Percentiles rank a stretch among this genome's conserved stretches.
Evolutionary conservation across 2,888 invertebrate species (phyloP).

Genomic region (Tipula vernalis): DNA sequence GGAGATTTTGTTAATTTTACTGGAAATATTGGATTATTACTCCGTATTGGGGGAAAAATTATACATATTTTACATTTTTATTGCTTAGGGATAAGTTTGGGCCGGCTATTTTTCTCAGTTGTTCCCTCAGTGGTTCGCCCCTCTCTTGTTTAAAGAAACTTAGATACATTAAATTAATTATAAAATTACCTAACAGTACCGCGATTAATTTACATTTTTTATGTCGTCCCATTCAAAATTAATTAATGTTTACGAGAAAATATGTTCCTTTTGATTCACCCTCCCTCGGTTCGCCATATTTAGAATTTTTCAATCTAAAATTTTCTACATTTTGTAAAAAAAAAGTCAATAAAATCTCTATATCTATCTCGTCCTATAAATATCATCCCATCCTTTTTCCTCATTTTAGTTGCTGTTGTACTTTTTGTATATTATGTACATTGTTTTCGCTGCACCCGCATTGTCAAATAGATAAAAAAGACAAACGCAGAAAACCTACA

Average conservation of each 20-base stretch:
- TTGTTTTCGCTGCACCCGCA: neutral
- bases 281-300: neutral
- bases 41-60: neutral
- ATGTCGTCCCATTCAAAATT: neutral
- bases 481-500: neutral
- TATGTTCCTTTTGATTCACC: neutral
- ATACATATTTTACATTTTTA: neutral
- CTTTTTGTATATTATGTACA: neutral
- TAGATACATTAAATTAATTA: neutral
- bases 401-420: neutral
- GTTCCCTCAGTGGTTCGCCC: neutral
- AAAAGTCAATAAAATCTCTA: neutral
- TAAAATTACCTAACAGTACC: neutral
- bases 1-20: neutral
- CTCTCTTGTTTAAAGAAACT: neutral
- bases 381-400: neutral
- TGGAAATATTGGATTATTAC: neutral
- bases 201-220: neutral
- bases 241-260: neutral
- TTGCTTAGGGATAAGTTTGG: neutral
- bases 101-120: neutral
- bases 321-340: neutral
- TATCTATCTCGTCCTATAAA: neutral
- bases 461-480: neutral
- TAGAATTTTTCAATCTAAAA: neutral